These are phyloP conservation scores for Catharus fuscescens DNA, from an alignment of 2,113 vertebrate genomes.

Conservation along the genomic window DNA sequence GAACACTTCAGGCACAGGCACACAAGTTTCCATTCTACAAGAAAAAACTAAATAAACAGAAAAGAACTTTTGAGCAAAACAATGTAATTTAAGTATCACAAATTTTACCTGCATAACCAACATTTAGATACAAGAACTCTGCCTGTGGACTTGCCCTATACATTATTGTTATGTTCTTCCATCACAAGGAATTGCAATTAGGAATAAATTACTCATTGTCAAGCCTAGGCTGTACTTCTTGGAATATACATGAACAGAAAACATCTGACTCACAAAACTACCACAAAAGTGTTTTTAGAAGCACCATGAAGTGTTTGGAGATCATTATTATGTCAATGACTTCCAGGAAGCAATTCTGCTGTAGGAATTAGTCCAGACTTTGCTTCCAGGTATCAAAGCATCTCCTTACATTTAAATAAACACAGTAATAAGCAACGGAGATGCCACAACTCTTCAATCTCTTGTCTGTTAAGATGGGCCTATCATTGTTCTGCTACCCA, in stretches of 20 bases:
- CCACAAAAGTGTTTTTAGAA: fast-evolving
- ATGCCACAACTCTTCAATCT: not conserved
- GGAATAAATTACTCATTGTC: not conserved
- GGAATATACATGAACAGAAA: not conserved
- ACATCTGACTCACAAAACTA: not conserved
- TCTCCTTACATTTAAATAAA: not conserved
- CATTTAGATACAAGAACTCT: not conserved
- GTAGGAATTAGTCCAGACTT: not conserved
- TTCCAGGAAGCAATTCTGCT: not conserved
- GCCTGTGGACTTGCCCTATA: not conserved
- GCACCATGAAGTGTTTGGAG: not conserved
- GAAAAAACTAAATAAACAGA: not conserved
- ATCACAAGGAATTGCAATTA: not conserved
- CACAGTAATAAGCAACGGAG: fast-evolving
- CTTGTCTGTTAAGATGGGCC: fast-evolving
- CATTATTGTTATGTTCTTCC: not conserved
- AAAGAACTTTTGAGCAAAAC: not conserved
- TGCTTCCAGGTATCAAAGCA: not conserved
- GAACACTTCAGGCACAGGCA: not conserved
- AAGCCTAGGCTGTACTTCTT: not conserved
- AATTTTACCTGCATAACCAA: not conserved
- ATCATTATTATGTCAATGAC: not conserved
- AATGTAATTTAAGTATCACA: fast-evolving
- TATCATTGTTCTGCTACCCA: not conserved
- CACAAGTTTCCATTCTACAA: no score